Conservation (phyloP, 2,888 invertebrate genomes). For the Exocentrus adspersus region DNA sequence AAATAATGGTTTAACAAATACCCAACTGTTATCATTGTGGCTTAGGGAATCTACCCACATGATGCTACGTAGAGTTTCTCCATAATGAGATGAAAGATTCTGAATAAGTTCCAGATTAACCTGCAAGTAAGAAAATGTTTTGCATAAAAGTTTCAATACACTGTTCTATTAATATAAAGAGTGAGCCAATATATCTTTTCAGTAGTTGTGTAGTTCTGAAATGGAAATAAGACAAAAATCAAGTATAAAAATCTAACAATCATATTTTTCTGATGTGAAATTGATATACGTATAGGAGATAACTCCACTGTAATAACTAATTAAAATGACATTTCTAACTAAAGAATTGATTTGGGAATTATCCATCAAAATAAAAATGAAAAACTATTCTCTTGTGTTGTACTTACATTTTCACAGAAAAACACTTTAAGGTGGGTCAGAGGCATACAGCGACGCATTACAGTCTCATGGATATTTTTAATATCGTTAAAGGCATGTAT, state of each 20-base stretch:
- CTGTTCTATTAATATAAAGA: too few relatives aligned
- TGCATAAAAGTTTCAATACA: too few relatives aligned
- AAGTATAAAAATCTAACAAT: too few relatives aligned
- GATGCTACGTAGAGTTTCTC: conserved; percentile 67
- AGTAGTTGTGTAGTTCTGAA: too few relatives aligned
- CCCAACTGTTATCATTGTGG: conserved; percentile 50
- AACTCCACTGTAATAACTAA: too few relatives aligned
- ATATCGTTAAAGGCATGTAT: conserved; percentile 78
- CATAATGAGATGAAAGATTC: conserved; percentile 66
- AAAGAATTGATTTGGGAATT: too few relatives aligned
- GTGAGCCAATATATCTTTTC: too few relatives aligned
- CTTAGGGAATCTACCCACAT: conserved; percentile 71
- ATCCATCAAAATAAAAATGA: too few relatives aligned
- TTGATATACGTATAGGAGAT: too few relatives aligned
- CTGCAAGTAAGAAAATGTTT: conserved; percentile 52
- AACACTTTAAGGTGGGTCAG: conserved; percentile 77
- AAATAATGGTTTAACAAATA: conserved; percentile 51
- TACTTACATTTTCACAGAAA: conserved; percentile 74
- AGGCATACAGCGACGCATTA: conserved; percentile 76
- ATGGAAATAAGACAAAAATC: too few relatives aligned
- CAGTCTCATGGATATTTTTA: conserved; percentile 69
- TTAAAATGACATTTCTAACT: too few relatives aligned
- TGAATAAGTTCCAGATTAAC: conserved; percentile 69
- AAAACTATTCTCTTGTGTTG: not conserved
- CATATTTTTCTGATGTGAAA: too few relatives aligned